phyloP scores from a whole-genome alignment of 2,888 invertebrate species.

The Tholera decimalis region DNA sequence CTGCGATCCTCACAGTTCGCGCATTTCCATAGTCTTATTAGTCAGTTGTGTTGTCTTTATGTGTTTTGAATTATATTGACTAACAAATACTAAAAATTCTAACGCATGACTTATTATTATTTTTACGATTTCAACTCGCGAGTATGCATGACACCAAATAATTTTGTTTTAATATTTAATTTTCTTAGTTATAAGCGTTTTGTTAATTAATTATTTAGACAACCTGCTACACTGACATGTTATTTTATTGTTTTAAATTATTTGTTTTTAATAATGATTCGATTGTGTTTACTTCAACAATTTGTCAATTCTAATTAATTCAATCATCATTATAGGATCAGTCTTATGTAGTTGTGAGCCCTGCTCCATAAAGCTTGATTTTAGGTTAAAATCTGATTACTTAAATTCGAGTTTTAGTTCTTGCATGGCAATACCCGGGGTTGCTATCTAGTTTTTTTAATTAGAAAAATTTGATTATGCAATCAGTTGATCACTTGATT shows the following conservation, averaged over 20 bases:
- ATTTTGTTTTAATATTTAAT: conserved; percentile 68
- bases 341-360: conserved; percentile 80
- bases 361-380: conserved; percentile 88
- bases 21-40: conserved; percentile 68
- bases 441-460: conserved; percentile 89
- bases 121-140: conserved; percentile 87
- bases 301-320: conserved; percentile 70
- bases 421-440: conserved; percentile 89
- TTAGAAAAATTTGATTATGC: conserved; percentile 90
- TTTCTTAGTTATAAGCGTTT: conserved; percentile 69
- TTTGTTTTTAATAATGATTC: conserved; percentile 73
- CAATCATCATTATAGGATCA: conserved; percentile 73
- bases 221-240: conserved; percentile 82
- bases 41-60: conserved; percentile 64
- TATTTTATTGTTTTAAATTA: conserved; percentile 75
- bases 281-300: conserved; percentile 88
- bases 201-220: conserved; percentile 77
- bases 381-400: conserved; percentile 78
- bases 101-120: conserved; percentile 86
- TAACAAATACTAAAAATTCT: conserved; percentile 89
- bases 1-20: conserved; percentile 77
- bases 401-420: conserved; percentile 88
- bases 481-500: conserved; percentile 79
- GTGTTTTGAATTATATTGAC: conserved; percentile 88
- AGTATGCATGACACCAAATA: conserved; percentile 86